Evolutionary conservation across 1,140 invertebrate genomes (phyloP).

Genomic region (Panonychus citri): DNA sequence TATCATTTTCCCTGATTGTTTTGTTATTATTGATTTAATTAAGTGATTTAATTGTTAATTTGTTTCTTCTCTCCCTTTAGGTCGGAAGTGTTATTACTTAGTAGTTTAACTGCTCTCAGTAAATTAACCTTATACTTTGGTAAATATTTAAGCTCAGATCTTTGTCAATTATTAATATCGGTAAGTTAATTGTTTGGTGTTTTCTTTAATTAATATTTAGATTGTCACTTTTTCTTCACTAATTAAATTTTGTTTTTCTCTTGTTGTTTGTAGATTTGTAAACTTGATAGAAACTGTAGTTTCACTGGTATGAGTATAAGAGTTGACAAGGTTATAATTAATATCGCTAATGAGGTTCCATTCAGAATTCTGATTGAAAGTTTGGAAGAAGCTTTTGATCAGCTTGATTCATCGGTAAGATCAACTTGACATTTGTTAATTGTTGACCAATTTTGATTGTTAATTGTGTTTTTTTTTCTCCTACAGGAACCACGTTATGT

Average conservation of each 20-base stretch:
- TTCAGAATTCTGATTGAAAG: background rate
- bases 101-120: background rate
- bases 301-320: background rate
- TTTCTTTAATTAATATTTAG: too few species aligned
- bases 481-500: background rate
- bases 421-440: too few species aligned
- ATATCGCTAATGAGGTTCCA: background rate
- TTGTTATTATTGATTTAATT: background rate
- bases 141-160: slow-evolving; percentile 3
- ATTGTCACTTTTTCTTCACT: too few species aligned
- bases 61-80: background rate
- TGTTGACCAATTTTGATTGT: background rate
- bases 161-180: background rate
- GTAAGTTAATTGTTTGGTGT: background rate
- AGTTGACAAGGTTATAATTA: background rate
- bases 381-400: background rate
- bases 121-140: slow-evolving; percentile 3
- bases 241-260: background rate
- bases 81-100: slow-evolving; percentile 1
- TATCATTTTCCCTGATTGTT: background rate
- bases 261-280: too few species aligned
- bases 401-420: background rate
- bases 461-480: background rate
- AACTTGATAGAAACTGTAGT: background rate
- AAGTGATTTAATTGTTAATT: too few species aligned